phyloP scores from a whole-genome alignment of 92 coral and sea anemone genomes.

The Actinernus sp. region DNA sequence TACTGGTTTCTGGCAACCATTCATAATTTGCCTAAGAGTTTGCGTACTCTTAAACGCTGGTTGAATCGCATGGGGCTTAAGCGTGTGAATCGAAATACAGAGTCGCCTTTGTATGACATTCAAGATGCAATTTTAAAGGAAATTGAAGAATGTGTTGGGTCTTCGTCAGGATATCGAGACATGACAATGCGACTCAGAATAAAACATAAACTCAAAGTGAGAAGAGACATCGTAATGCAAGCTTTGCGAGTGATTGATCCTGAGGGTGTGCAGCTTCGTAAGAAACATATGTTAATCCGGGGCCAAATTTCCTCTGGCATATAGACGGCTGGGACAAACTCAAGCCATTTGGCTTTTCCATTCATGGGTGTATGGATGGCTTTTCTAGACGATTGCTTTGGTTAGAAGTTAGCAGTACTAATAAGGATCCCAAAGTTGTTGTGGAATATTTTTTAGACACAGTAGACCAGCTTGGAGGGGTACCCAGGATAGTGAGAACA shows the following conservation, averaged over 20 bases:
- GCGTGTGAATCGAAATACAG: conserved; percentile 6
- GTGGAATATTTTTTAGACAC: conserved; percentile 12
- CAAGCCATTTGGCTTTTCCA: conserved; percentile 23
- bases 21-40: conserved; percentile 8
- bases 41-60: conserved; percentile 23
- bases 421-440: conserved; percentile 29
- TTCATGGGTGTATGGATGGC: conserved; percentile 56
- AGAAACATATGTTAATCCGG: conserved; percentile 23
- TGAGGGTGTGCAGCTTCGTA: conserved; percentile 12
- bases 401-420: conserved; percentile 33
- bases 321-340: conserved; percentile 54
- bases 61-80: conserved; percentile 5
- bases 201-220: conserved; percentile 20
- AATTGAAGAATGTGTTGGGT: conserved; percentile 21
- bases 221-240: conserved; percentile 23
- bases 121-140: conserved; percentile 27
- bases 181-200: conserved; percentile 25
- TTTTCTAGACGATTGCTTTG: conserved; percentile 51
- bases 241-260: conserved; percentile 32
- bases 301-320: conserved; percentile 49
- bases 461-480: conserved; percentile 36
- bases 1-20: neutral
- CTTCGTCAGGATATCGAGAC: conserved; percentile 36
- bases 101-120: conserved; percentile 19
- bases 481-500: conserved; percentile 26